phyloP scores from a whole-genome alignment of 64 coral and sea anemone genomes.

The Stichodactyla helianthus region DNA sequence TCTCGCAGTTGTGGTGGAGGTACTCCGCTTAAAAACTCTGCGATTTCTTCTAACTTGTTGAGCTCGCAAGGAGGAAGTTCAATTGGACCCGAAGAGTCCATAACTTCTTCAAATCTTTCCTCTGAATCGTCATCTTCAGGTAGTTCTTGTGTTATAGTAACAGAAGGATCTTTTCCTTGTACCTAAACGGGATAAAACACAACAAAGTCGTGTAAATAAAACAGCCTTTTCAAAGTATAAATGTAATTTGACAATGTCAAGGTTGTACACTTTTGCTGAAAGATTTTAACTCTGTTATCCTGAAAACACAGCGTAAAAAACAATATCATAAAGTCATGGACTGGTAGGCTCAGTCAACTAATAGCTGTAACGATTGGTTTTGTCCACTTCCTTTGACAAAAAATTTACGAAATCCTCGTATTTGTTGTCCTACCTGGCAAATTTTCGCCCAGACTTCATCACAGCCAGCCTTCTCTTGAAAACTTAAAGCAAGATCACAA shows the following conservation, averaged over 20 bases:
- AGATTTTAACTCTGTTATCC: neutral
- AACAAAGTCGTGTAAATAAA: neutral
- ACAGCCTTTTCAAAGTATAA: neutral
- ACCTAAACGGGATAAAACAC: conserved; percentile 45
- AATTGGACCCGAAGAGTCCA: conserved; percentile 89
- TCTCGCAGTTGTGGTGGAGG: conserved; percentile 85
- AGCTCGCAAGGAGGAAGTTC: conserved; percentile 93
- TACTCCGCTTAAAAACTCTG: conserved; percentile 87
- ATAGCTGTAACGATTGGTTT: neutral
- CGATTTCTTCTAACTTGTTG: conserved; percentile 96
- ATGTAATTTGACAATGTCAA: conserved; percentile 1
- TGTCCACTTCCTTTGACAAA: neutral
- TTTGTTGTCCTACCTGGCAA: conserved; percentile 75
- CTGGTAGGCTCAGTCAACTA: neutral
- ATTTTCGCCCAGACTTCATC: conserved; percentile 99
- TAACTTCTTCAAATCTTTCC: conserved; percentile 97
- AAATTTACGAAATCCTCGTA: neutral
- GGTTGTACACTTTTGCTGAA: neutral
- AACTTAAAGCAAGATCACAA: conserved; percentile 96
- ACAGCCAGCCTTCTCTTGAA: conserved; percentile 99
- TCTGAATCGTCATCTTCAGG: conserved; percentile 94
- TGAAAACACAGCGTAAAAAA: neutral
- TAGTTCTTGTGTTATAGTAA: conserved; percentile 94
- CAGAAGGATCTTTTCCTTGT: conserved; percentile 98
- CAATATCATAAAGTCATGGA: neutral